A percentile compares a stretch with the other conserved stretches of the same genome.
Evolutionary conservation across 1,140 invertebrate species (phyloP).

Genomic region (Druon quercuslanigerum): DNA sequence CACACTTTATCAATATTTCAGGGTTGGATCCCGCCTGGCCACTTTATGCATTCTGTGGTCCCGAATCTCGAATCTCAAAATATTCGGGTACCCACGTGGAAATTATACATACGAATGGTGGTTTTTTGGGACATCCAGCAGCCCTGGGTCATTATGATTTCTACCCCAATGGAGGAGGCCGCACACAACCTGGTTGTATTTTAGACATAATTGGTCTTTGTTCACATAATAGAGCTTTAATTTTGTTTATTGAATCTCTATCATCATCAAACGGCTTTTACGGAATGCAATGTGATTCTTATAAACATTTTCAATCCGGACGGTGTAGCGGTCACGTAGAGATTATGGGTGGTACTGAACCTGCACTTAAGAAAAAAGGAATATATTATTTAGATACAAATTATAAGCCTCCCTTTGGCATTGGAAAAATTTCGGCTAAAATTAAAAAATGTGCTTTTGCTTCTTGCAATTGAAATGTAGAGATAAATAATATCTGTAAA

Average conservation of each 20-base stretch:
- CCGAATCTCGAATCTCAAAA: conserved; percentile 78
- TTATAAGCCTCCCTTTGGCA: conserved; percentile 41
- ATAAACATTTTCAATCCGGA: conserved; percentile 21
- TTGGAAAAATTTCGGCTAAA: conserved; percentile 25
- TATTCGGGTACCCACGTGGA: conserved; percentile 81
- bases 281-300: conserved; percentile 39
- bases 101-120: conserved; percentile 82
- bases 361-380: conserved; percentile 24
- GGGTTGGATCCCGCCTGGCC: conserved; percentile 79
- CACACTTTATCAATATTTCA: conserved; percentile 44
- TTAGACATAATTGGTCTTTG: conserved; percentile 51
- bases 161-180: conserved; percentile 77
- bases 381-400: conserved; percentile 47
- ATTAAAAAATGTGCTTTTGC: too few species aligned
- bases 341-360: conserved; percentile 51
- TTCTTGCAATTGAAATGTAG: too few species aligned
- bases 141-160: conserved; percentile 78
- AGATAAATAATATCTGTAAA: too few species aligned
- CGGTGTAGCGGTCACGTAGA: conserved; percentile 20
- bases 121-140: conserved; percentile 74
- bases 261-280: conserved; percentile 40
- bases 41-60: conserved; percentile 71
- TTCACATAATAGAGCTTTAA: conserved; percentile 41
- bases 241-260: conserved; percentile 49
- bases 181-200: conserved; percentile 81